A percentile compares a stretch with the other conserved stretches of the same genome.
phyloP scores from a whole-genome alignment of 2,797 vertebrate genomes.

The Melanotaenia nigrans region DNA sequence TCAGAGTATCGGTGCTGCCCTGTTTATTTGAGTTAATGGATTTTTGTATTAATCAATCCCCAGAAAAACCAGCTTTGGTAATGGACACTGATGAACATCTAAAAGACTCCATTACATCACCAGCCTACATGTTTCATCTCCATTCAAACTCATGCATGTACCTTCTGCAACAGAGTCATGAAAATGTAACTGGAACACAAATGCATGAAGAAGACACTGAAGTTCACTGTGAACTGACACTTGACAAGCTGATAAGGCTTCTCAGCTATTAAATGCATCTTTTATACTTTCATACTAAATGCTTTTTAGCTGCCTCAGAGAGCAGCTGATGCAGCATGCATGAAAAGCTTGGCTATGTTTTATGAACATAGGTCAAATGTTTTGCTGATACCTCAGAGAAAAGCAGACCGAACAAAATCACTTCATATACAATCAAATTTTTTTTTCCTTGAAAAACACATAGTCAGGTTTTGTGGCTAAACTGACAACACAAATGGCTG shows the following conservation, averaged over 20 bases:
- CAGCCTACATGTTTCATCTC: constrained; percentile 31
- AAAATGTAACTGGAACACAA: neutral
- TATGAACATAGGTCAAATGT: constrained; percentile 4
- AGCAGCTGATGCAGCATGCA: neutral
- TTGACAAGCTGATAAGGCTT: constrained; percentile 21
- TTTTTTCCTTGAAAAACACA: constrained; percentile 11
- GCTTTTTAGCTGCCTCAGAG: constrained; percentile 12
- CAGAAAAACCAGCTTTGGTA: constrained; percentile 52
- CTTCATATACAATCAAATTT: constrained; percentile 14
- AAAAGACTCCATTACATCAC: constrained; percentile 37
- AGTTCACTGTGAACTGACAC: neutral
- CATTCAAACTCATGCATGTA: neutral
- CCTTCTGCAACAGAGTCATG: constrained; percentile 1
- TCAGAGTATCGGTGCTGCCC: constrained; percentile 29
- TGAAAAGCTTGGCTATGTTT: neutral
- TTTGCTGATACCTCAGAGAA: neutral
- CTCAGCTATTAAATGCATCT: constrained; percentile 20
- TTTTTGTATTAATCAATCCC: constrained; percentile 46
- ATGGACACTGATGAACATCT: constrained; percentile 53
- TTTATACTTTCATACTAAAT: constrained; percentile 10
- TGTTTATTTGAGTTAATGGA: constrained; percentile 42
- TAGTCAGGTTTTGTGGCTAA: constrained; percentile 14
- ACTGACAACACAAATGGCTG: constrained; percentile 8
- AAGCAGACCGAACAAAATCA: neutral
- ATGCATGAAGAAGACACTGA: neutral